phyloP scores from a whole-genome alignment of 2,113 vertebrate species.

The Stercorarius parasiticus region DNA sequence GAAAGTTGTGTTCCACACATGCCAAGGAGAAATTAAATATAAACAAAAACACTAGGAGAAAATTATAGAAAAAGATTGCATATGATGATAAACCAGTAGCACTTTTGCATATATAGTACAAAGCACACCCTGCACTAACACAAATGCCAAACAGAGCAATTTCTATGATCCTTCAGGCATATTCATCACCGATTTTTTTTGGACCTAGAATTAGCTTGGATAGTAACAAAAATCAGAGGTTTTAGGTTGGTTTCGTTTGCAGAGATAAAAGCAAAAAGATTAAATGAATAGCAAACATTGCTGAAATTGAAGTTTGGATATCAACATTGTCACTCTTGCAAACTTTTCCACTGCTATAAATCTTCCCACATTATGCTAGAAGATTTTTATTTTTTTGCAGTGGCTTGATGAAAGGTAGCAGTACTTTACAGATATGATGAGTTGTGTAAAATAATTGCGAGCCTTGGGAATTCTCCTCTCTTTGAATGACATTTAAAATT shows the following conservation, averaged over 20 bases:
- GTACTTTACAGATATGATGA: not conserved
- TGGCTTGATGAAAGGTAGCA: constrained; percentile 29
- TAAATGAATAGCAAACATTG: not conserved
- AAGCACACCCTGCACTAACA: not conserved
- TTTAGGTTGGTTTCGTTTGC: not conserved
- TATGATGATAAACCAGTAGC: constrained; percentile 6
- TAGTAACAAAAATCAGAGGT: constrained; percentile 3
- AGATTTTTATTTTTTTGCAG: not conserved
- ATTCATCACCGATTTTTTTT: not conserved
- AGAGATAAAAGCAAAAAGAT: constrained; percentile 43
- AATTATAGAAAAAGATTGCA: not conserved
- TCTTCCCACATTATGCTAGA: not conserved
- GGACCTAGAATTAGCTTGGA: not conserved
- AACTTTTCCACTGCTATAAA: constrained; percentile 25
- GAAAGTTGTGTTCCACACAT: not conserved
- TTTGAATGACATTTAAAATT: constrained; percentile 25
- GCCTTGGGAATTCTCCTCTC: constrained; percentile 15
- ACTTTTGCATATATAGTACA: constrained; percentile 1
- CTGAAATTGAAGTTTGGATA: constrained; percentile 16
- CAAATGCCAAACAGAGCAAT: constrained; percentile 17
- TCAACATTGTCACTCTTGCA: not conserved
- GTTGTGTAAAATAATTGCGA: constrained; percentile 16
- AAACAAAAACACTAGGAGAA: not conserved
- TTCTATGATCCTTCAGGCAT: constrained; percentile 20
- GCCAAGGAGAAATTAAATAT: not conserved